These are phyloP conservation scores for Amblyopsis hoosieri DNA, from an alignment of 2,797 vertebrate species.

Conservation along the genomic window DNA sequence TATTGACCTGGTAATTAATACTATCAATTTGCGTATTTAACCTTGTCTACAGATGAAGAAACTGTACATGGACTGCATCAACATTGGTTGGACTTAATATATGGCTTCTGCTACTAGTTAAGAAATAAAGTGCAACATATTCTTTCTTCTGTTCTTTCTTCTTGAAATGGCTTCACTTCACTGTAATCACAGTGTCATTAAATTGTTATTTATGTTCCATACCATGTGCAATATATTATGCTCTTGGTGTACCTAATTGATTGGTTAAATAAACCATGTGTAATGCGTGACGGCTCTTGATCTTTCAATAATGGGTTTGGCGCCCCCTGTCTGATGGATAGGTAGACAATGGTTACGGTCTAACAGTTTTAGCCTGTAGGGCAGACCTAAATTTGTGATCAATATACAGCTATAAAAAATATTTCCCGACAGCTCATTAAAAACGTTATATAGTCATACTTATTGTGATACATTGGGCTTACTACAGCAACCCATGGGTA, in stretches of 20 bases:
- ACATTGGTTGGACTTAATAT: too few species aligned
- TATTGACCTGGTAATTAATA: too few species aligned
- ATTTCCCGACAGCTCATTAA: too few species aligned
- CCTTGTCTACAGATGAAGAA: too few species aligned
- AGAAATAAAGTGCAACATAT: conserved; percentile 15
- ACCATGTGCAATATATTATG: conserved; percentile 37
- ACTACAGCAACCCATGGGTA: conserved; percentile 15
- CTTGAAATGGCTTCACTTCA: not conserved
- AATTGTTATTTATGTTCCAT: conserved; percentile 67
- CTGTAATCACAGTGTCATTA: conserved; percentile 49
- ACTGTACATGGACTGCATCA: too few species aligned
- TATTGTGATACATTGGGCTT: too few species aligned
- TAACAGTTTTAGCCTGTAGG: conserved; percentile 2
- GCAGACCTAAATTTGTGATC: conserved; percentile 8
- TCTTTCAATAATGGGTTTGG: conserved; percentile 24
- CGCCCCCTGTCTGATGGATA: conserved; percentile 30
- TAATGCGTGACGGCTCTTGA: conserved; percentile 7
- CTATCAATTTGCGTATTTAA: too few species aligned
- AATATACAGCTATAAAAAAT: not conserved
- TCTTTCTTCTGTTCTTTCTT: conserved; percentile 3
- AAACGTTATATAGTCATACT: too few species aligned
- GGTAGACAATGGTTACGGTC: conserved; percentile 8
- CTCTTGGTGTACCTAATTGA: conserved; percentile 54
- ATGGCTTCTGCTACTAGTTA: too few species aligned
- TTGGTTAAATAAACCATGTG: conserved; percentile 63